Base-by-base conservation (phyloP, 2,888 invertebrate species). In the Acrobasis consociella region DNA sequence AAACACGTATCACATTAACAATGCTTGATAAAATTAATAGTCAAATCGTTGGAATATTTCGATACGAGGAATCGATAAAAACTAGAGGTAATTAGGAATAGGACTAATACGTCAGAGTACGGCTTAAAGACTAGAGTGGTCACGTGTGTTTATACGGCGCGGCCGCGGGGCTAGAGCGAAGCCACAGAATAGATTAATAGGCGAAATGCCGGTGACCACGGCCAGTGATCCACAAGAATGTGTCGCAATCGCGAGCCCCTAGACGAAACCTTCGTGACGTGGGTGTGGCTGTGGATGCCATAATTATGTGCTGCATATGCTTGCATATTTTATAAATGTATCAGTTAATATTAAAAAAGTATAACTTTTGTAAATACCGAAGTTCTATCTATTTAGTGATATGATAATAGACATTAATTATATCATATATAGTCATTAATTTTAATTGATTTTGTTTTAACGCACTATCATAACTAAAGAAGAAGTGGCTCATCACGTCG, bases 81-180 rank as follows among this genome's bases (percentile, higher is more conserved):
- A 22, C 39, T 17, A 22, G 42, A 56, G 17, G 39, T n/a, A 22
- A 42, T 56, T 56, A 56, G 7, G 17, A 17, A 16, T 42, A 51
- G 8, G 22, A 13, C 51, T 17, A 10, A 3, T 15, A 13, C 5
- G n/a, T 11, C 10, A 3, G 13, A 15, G 15, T 56, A 22, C 31
- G 31, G 46, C n/a, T 31, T 22, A n/a, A 52, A 31, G 52, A 52
- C 31, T 46, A 46, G 46, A 46, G 11, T n/a, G 46, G 31, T 52
- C 52, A 37, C 52, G 52, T 52, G 52, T 22, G n/a, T 13, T 2
- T 11, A 11, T 11, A 11, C 42, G 42, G 39, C 39, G 10, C 39
- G 9, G 10, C 39, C 42, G n/a, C 46, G 13, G 11, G n/a, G 46
- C 46, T 7, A 46, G 46, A 46, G 46, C 46, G 46, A 5, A n/a